Conservation (phyloP, 2,113 vertebrate species). For the Ochotona curzoniae region DNA sequence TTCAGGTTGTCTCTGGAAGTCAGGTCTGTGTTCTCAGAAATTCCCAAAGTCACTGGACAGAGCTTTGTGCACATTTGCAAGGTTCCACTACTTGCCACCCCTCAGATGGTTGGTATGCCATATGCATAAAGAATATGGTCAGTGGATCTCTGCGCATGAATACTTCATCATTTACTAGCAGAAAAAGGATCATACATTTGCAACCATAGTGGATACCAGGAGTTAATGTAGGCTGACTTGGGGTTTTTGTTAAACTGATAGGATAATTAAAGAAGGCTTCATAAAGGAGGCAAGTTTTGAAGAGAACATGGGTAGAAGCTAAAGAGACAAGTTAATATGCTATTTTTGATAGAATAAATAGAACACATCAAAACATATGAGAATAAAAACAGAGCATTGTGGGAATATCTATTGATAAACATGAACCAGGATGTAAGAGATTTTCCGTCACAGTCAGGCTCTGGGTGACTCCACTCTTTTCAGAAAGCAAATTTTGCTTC, state of each 20-base stretch:
- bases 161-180: neutral
- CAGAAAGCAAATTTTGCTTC: neutral
- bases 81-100: too few species aligned
- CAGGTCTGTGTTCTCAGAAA: neutral
- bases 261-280: neutral
- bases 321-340: neutral
- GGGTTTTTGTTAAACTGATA: neutral
- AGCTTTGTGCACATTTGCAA: neutral
- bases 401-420: neutral
- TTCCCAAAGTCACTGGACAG: neutral
- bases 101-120: too few species aligned
- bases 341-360: conserved; percentile 4
- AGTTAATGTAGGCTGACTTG: neutral
- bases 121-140: neutral
- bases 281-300: neutral
- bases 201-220: neutral
- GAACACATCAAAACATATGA: neutral
- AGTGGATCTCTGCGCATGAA: neutral
- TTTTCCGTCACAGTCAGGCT: neutral
- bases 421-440: neutral
- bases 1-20: neutral
- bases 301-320: neutral
- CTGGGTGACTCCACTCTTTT: neutral
- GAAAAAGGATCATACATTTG: neutral
- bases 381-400: neutral